Evolutionary conservation across 2,113 vertebrate genomes (phyloP).

Genomic region (Nannospalax galili): DNA sequence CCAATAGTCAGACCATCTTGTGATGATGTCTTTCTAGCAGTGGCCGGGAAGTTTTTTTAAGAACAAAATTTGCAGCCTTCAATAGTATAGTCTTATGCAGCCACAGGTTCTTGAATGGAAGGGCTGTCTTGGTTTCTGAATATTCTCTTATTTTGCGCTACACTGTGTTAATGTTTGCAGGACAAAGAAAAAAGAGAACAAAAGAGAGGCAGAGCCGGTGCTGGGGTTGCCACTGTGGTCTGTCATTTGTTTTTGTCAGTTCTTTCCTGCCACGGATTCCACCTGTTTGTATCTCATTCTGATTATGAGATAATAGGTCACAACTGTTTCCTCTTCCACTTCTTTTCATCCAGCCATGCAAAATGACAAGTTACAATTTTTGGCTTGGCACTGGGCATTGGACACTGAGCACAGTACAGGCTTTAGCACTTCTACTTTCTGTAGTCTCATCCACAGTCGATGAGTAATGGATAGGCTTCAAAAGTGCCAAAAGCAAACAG

Average conservation of each 20-base stretch:
- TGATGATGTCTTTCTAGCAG: no score
- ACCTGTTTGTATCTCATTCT: neutral
- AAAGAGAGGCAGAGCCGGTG: neutral
- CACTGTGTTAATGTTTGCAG: neutral
- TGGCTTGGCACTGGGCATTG: neutral
- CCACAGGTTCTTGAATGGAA: neutral
- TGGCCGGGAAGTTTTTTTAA: no score
- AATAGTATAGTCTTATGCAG: neutral
- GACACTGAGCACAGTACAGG: no score
- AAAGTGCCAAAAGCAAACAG: no score
- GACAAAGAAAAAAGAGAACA: neutral
- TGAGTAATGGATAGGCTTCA: no score
- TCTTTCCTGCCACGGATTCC: neutral
- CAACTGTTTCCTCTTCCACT: neutral
- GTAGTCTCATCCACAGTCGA: neutral
- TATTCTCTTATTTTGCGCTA: neutral
- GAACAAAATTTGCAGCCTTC: fast-evolving
- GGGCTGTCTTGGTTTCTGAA: neutral
- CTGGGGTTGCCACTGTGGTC: neutral
- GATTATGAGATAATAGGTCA: neutral
- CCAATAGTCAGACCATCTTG: neutral
- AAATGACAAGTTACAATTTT: neutral
- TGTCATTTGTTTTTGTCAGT: no score
- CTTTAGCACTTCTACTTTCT: neutral
- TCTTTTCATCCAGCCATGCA: neutral